phyloP scores from a whole-genome alignment of 2,888 invertebrate species.

The Chesias legatella region DNA sequence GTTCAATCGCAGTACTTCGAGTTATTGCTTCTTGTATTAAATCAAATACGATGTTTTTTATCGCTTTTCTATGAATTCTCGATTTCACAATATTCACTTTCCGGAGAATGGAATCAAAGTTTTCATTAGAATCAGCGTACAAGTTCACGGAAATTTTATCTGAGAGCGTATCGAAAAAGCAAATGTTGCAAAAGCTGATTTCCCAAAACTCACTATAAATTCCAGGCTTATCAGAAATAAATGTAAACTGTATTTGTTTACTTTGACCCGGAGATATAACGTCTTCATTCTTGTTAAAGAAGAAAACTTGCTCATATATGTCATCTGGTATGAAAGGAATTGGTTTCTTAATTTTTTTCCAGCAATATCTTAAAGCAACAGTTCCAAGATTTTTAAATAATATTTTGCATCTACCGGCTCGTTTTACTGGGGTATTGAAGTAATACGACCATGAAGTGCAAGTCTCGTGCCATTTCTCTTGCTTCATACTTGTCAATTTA shows the following conservation, averaged over 20 bases:
- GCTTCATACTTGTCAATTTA: constrained; percentile 38
- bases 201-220: constrained; percentile 73
- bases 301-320: constrained; percentile 65
- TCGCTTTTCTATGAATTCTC: constrained; percentile 43
- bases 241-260: constrained; percentile 67
- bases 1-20: constrained; percentile 42
- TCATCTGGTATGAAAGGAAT: constrained; percentile 54
- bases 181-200: constrained; percentile 61
- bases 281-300: constrained; percentile 79
- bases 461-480: constrained; percentile 44
- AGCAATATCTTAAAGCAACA: constrained; percentile 66
- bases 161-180: constrained; percentile 50
- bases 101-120: constrained; percentile 35
- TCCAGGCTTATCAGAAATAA: constrained; percentile 57
- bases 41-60: constrained; percentile 37
- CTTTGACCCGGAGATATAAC: constrained; percentile 74
- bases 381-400: constrained; percentile 75
- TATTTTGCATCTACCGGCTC: constrained; percentile 56
- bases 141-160: constrained; percentile 54
- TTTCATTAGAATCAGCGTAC: constrained; percentile 55
- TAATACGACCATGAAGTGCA: constrained; percentile 66
- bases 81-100: constrained; percentile 44
- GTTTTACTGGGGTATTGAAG: constrained; percentile 55
- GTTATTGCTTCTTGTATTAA: constrained; percentile 43
- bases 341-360: constrained; percentile 60